These are phyloP conservation scores for Strigamia crassipes DNA, from an alignment of 2,888 invertebrate genomes.

Conservation along the genomic window DNA sequence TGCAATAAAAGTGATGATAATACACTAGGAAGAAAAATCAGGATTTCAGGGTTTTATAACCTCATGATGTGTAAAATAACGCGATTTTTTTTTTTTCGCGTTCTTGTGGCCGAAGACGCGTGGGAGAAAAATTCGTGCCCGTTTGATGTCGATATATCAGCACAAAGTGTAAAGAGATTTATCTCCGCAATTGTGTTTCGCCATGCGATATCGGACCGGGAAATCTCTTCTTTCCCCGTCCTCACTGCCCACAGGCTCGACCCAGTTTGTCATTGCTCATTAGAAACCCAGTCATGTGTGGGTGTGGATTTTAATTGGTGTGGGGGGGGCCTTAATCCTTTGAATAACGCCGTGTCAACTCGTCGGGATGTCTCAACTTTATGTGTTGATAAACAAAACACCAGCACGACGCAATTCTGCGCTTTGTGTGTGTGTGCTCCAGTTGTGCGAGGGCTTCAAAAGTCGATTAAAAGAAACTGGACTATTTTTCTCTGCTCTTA, in stretches of 20 bases:
- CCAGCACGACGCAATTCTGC: not conserved
- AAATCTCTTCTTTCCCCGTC: not conserved
- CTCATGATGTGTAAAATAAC: too few relatives aligned
- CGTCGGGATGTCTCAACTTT: not conserved
- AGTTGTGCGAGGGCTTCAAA: not conserved
- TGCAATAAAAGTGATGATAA: conserved; percentile 3
- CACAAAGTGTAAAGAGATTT: not conserved
- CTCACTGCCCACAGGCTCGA: conserved; percentile 9
- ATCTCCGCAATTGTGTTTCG: conserved; percentile 11
- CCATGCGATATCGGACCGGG: conserved; percentile 3
- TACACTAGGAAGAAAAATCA: not conserved
- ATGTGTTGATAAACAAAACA: not conserved
- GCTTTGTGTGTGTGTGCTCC: not conserved
- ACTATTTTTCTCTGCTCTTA: not conserved
- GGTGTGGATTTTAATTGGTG: conserved; percentile 15
- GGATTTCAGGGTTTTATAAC: not conserved
- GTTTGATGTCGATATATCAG: conserved; percentile 10
- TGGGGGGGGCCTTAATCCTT: conserved; percentile 7
- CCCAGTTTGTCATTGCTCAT: conserved; percentile 25
- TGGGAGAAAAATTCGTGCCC: not conserved
- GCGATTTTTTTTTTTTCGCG: not conserved
- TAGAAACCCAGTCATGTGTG: conserved; percentile 5
- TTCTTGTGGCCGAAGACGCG: not conserved
- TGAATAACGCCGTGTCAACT: not conserved
- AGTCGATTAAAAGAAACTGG: conserved; percentile 8